Percentiles rank a stretch among this genome's conserved stretches.
These are phyloP conservation scores for Syngnathus floridae DNA, from an alignment of 2,113 vertebrate genomes.

Conservation along the genomic window DNA sequence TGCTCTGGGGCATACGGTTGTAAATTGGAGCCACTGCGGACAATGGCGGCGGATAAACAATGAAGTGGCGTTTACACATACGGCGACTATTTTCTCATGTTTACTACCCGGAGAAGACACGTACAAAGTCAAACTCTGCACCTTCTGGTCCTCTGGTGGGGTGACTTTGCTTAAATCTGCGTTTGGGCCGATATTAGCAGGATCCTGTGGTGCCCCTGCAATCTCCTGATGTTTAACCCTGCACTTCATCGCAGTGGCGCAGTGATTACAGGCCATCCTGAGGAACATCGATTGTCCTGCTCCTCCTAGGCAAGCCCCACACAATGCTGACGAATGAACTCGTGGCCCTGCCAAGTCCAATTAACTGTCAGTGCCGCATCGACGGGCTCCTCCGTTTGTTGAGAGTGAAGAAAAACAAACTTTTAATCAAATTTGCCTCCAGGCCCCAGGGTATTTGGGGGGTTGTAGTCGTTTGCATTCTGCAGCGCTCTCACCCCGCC, in stretches of 20 bases:
- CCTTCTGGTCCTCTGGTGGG: constrained; percentile 28
- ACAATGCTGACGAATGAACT: constrained; percentile 95
- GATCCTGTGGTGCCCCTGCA: constrained; percentile 78
- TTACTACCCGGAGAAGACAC: not conserved
- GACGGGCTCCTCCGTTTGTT: constrained; percentile 74
- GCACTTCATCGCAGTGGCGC: constrained; percentile 86
- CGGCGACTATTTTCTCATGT: no score
- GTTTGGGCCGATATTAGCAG: constrained; percentile 71
- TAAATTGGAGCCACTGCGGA: not conserved
- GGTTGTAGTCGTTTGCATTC: constrained; percentile 66
- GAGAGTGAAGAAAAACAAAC: constrained; percentile 78
- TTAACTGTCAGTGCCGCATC: constrained; percentile 85
- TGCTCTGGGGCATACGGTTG: not conserved
- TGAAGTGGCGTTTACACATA: not conserved
- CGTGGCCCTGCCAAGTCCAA: constrained; percentile 90
- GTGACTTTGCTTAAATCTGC: constrained; percentile 74
- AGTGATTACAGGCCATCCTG: constrained; percentile 85
- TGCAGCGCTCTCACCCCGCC: constrained; percentile 50
- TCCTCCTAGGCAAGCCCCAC: constrained; percentile 82
- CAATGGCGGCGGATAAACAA: not conserved
- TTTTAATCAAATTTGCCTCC: constrained; percentile 78
- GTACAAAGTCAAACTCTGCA: not conserved
- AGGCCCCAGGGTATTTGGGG: constrained; percentile 66
- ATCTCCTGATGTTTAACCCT: constrained; percentile 87
- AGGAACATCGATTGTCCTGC: constrained; percentile 82